phyloP scores from a whole-genome alignment of 2,797 vertebrate genomes.

The Crenichthys baileyi region DNA sequence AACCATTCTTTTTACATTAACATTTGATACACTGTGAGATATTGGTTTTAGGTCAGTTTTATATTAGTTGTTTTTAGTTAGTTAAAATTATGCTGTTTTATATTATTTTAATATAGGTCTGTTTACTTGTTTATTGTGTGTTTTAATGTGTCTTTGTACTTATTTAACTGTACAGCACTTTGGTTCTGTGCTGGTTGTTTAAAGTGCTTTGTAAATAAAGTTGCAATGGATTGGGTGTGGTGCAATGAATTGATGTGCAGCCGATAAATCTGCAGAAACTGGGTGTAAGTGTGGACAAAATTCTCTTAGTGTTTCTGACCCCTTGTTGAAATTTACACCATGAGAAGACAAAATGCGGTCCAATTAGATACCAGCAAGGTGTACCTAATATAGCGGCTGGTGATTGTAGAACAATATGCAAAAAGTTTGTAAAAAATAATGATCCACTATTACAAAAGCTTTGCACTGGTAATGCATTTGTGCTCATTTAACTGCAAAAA shows the following conservation, averaged over 20 bases:
- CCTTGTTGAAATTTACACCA: background rate
- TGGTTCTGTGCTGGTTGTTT: no score
- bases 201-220: no score
- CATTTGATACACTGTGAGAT: no score
- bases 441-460: constrained; percentile 28
- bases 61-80: no score
- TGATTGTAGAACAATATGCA: constrained; percentile 22
- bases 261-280: background rate
- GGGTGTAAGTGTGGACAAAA: background rate
- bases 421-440: constrained; percentile 1
- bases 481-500: constrained; percentile 62
- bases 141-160: no score
- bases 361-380: background rate
- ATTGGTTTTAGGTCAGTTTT: no score
- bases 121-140: no score
- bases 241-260: background rate
- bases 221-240: background rate
- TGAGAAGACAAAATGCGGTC: background rate
- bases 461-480: constrained; percentile 55
- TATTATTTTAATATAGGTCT: no score
- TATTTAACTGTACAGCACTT: no score
- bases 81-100: no score
- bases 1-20: no score
- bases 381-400: background rate
- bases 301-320: background rate